A percentile compares a stretch with the other conserved stretches of the same genome.
Evolutionary conservation across 2,113 vertebrate species (phyloP).

Genomic region (Stigmatopora nigra): DNA sequence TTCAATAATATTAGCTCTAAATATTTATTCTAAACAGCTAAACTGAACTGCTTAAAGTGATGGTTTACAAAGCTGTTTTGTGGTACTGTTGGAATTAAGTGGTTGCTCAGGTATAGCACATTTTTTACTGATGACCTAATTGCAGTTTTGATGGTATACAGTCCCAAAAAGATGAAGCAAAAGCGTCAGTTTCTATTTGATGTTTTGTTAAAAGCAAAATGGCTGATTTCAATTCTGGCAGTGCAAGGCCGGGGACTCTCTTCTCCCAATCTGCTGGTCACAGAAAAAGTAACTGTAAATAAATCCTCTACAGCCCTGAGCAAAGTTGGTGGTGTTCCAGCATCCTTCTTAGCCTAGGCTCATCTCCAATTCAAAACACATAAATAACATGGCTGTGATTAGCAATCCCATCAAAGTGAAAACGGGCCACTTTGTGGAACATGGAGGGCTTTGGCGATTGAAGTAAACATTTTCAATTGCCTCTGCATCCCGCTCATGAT

Average conservation of each 20-base stretch:
- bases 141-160: not conserved
- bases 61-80: too few relatives aligned
- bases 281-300: constrained; percentile 55
- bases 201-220: constrained; percentile 28
- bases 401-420: constrained; percentile 70
- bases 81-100: too few relatives aligned
- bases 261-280: constrained; percentile 56
- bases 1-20: too few relatives aligned
- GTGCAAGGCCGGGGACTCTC: constrained; percentile 57
- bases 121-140: not conserved
- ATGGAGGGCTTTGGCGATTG: constrained; percentile 62
- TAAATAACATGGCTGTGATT: constrained; percentile 68
- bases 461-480: constrained; percentile 71
- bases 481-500: constrained; percentile 67
- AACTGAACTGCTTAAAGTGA: too few relatives aligned
- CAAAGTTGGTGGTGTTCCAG: constrained; percentile 60
- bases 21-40: too few relatives aligned
- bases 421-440: constrained; percentile 67
- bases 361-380: constrained; percentile 71
- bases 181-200: constrained; percentile 40
- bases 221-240: constrained; percentile 57
- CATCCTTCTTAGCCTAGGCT: constrained; percentile 51
- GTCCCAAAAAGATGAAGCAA: constrained; percentile 18
- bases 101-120: too few relatives aligned
- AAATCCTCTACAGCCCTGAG: constrained; percentile 62